Evolutionary conservation across 2,113 vertebrate genomes (phyloP).

Genomic region (Caretta caretta): DNA sequence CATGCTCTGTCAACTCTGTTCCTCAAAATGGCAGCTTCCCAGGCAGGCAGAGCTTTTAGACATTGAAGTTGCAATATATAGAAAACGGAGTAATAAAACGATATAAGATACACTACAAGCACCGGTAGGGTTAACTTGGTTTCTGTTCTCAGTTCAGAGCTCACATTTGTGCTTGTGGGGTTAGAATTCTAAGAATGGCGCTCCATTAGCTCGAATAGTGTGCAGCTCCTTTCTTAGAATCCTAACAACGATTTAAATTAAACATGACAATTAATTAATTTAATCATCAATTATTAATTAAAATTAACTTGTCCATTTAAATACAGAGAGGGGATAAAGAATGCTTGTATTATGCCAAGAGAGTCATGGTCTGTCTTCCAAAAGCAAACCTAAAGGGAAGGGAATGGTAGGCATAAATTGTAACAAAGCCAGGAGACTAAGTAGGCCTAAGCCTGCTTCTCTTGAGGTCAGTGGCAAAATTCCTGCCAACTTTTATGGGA

Average conservation of each 20-base stretch:
- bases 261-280: too few relatives aligned
- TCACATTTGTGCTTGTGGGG: background rate
- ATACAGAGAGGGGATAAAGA: background rate
- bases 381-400: background rate
- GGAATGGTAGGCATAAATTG: background rate
- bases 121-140: background rate
- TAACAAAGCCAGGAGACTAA: background rate
- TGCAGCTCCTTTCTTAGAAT: background rate
- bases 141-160: background rate
- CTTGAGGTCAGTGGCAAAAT: background rate
- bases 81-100: background rate
- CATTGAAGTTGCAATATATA: background rate
- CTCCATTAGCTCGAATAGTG: background rate
- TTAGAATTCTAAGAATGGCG: background rate
- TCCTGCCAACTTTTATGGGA: fast-evolving
- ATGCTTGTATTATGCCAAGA: background rate
- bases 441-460: background rate
- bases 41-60: background rate
- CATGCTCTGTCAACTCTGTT: background rate
- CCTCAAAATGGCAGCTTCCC: background rate
- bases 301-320: background rate
- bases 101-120: fast-evolving
- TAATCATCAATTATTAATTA: too few relatives aligned
- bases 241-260: too few relatives aligned
- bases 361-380: background rate